These are phyloP conservation scores for Heptranchias perlo DNA, from an alignment of 2,113 vertebrate species.

Conservation along the genomic window DNA sequence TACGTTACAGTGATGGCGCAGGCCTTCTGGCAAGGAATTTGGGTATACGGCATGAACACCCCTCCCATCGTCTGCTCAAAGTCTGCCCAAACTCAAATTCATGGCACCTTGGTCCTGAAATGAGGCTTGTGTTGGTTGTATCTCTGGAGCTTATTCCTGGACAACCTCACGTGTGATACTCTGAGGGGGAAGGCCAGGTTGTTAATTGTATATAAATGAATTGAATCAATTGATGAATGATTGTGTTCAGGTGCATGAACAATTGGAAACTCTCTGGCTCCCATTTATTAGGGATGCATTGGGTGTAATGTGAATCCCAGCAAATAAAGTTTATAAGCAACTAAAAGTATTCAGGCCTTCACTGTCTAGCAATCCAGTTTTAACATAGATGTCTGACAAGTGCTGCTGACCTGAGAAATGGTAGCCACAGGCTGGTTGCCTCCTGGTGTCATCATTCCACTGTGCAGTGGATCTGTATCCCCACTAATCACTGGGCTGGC, in stretches of 20 bases:
- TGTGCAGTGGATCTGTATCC: neutral
- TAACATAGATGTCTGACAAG: neutral
- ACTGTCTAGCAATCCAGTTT: no score
- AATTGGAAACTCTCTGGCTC: no score
- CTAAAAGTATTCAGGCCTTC: no score
- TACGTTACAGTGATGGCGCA: neutral
- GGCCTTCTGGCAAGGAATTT: neutral
- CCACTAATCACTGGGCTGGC: neutral
- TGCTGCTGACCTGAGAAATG: neutral
- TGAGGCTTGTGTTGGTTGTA: neutral
- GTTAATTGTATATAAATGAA: no score
- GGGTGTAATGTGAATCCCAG: no score
- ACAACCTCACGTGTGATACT: neutral
- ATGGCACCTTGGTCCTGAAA: neutral
- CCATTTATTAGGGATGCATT: no score
- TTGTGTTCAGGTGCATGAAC: no score
- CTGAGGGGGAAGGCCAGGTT: neutral
- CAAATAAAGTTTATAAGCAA: no score
- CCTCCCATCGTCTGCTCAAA: neutral
- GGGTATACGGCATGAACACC: neutral
- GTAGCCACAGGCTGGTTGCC: neutral
- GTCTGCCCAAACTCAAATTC: neutral
- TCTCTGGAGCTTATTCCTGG: neutral
- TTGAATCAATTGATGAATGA: no score
- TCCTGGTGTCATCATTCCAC: neutral